Evolutionary conservation across 2,113 vertebrate species (phyloP).

Genomic region (Daboia siamensis): DNA sequence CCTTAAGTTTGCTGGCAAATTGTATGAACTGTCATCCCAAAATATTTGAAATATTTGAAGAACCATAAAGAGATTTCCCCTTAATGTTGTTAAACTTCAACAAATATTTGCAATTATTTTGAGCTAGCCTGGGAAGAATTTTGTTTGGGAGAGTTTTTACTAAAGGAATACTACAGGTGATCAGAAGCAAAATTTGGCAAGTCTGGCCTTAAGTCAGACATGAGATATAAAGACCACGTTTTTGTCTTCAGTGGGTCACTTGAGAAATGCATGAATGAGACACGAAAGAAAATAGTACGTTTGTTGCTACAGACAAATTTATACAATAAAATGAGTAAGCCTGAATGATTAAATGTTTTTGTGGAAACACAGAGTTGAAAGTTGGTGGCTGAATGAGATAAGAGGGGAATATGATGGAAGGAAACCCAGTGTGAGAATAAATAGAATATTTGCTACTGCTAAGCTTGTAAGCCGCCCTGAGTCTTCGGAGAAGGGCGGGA

Average conservation of each 20-base stretch:
- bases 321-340: not conserved
- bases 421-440: not conserved
- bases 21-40: not conserved
- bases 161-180: not conserved
- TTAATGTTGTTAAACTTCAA: not conserved
- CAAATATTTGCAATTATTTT: not conserved
- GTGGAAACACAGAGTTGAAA: not conserved
- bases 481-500: too few relatives aligned
- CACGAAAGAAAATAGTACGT: not conserved
- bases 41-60: not conserved
- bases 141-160: not conserved
- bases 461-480: too few relatives aligned
- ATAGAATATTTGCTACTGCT: not conserved
- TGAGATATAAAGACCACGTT: not conserved
- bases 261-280: not conserved
- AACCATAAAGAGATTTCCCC: not conserved
- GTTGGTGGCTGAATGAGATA: not conserved
- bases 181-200: not conserved
- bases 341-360: not conserved
- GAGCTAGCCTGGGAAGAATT: not conserved
- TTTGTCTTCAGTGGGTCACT: not conserved
- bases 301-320: not conserved
- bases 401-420: not conserved
- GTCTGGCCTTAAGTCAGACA: not conserved
- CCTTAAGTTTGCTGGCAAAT: not conserved